Percentiles rank a stretch among this genome's conserved stretches.
These are phyloP conservation scores for Opisthograptis luteolata DNA, from an alignment of 2,888 invertebrate species.

Conservation along the genomic window DNA sequence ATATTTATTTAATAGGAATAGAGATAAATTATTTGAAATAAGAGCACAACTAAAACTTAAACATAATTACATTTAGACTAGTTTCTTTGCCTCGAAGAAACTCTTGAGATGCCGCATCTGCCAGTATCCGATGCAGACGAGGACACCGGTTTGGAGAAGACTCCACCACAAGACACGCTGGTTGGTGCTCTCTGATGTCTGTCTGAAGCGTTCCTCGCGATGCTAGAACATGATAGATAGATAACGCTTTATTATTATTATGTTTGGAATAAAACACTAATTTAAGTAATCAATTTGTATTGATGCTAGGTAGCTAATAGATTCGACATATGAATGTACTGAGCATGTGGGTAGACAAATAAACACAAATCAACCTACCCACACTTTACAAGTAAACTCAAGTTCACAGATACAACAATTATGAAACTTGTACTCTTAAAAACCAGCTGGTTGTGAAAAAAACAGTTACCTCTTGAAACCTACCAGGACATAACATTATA, in stretches of 20 bases:
- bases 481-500: no score
- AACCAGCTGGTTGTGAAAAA: no score
- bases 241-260: background rate
- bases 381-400: background rate
- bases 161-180: constrained; percentile 98
- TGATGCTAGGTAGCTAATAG: no score
- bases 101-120: constrained; percentile 99
- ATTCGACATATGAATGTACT: no score
- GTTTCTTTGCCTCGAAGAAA: constrained; percentile 99
- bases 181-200: constrained; percentile 99
- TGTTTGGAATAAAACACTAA: no score
- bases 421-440: no score
- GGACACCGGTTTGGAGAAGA: constrained; percentile 94
- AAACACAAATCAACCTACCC: no score
- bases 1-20: constrained; percentile 34
- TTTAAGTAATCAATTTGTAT: no score
- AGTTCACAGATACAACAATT: no score
- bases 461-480: no score
- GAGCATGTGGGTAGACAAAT: no score
- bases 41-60: constrained; percentile 34
- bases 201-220: constrained; percentile 98
- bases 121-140: constrained; percentile 98
- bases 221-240: constrained; percentile 85
- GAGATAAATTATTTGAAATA: constrained; percentile 35
- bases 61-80: constrained; percentile 87